These are phyloP conservation scores for Agriopis leucophaearia DNA, from an alignment of 2,888 invertebrate genomes.

Conservation along the genomic window DNA sequence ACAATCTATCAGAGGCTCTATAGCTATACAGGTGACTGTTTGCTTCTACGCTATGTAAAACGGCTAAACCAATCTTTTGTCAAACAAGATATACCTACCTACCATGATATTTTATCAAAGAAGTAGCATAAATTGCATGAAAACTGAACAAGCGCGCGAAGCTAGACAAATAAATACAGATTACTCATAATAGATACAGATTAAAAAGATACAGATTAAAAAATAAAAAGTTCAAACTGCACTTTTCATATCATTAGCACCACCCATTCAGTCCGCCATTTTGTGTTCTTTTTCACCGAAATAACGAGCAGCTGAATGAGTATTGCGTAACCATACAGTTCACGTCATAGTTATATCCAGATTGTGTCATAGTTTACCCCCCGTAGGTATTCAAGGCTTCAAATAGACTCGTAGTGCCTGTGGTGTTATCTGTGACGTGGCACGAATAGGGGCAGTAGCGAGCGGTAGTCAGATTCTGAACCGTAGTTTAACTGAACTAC, in stretches of 20 bases:
- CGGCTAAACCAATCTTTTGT: too few relatives aligned
- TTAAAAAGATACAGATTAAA: not conserved
- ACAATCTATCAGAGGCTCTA: too few relatives aligned
- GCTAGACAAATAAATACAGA: too few relatives aligned
- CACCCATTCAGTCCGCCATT: conserved; percentile 20
- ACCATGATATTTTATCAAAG: too few relatives aligned
- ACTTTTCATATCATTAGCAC: conserved; percentile 11
- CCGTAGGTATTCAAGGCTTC: conserved; percentile 6
- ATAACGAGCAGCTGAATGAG: conserved; percentile 25
- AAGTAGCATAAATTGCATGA: too few relatives aligned
- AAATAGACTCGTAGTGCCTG: not conserved
- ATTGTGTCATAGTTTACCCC: not conserved
- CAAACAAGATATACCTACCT: too few relatives aligned
- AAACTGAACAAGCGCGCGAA: too few relatives aligned
- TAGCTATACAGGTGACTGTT: too few relatives aligned
- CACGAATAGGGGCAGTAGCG: not conserved
- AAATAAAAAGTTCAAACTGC: conserved; percentile 4
- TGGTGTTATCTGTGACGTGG: conserved; percentile 1
- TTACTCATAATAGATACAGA: not conserved
- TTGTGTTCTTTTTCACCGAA: conserved; percentile 23
- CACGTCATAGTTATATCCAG: not conserved
- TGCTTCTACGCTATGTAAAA: too few relatives aligned
- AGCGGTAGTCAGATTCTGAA: not conserved
- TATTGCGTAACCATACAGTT: conserved; percentile 20
- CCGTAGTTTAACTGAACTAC: not conserved